These are phyloP conservation scores for Misgurnus anguillicaudatus DNA, from an alignment of 2,113 vertebrate species.

Conservation along the genomic window DNA sequence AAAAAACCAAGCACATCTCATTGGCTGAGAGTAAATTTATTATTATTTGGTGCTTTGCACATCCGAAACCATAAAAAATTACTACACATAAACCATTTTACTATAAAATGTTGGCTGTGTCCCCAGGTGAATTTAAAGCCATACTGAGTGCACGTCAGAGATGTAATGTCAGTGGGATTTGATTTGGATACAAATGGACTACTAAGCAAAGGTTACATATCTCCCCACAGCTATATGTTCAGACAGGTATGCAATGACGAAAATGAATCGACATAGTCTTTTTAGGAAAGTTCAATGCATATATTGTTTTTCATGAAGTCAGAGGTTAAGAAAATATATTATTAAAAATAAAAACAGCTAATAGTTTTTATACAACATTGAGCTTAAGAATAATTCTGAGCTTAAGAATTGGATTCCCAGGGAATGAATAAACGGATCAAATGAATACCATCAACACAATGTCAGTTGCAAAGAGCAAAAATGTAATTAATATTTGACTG, in stretches of 20 bases:
- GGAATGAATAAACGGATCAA: too few species aligned
- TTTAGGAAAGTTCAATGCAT: not conserved
- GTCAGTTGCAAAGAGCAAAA: not conserved
- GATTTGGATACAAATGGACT: constrained; percentile 23
- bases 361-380: too few species aligned
- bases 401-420: too few species aligned
- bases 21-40: not conserved
- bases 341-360: too few species aligned
- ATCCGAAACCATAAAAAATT: not conserved
- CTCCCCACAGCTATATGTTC: constrained; percentile 1
- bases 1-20: not conserved
- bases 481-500: not conserved
- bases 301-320: not conserved
- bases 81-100: not conserved
- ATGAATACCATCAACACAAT: too few species aligned
- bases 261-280: not conserved
- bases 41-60: not conserved
- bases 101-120: not conserved
- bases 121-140: not conserved
- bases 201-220: constrained; percentile 36
- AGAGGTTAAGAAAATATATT: too few species aligned
- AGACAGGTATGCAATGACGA: constrained; percentile 24
- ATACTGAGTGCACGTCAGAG: not conserved
- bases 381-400: too few species aligned
- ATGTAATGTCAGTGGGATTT: constrained; percentile 7